Evolutionary conservation across 2,888 invertebrate genomes (phyloP), one percentile per base, ranked within the genome.

Genomic region (Venustoraphidia nigricollis): DNA sequence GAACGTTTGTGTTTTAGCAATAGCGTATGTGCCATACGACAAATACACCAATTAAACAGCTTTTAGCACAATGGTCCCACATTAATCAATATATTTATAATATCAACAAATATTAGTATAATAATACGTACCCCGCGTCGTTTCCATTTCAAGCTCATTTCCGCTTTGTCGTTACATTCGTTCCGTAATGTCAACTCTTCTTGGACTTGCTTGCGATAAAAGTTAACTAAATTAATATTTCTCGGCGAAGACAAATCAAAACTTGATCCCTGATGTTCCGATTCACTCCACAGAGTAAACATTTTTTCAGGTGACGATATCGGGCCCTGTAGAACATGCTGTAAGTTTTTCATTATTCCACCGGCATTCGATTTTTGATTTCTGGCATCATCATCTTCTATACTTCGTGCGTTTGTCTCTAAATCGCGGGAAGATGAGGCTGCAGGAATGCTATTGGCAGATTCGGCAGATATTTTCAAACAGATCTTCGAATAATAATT

Each of bases 251-350:
- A 27, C 27, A 44, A 36, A 9, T 44, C 3, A 5, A 8, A 8
- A 42, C 59, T 60, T 52, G 53, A 53, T 53, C 70, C 65, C 52
- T 14, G 9, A 2, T 39, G 9, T 39, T 10, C 66, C 1, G 85
- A 82, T 60, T 86, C 83, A 56, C 83, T 68, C 75, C 83, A 83
- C 36, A 82, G 62, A 34, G 79, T 77, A 59, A 84, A 79, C 1
- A 88, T 62, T 59, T 83, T 79, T 53, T 77, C 73, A 2, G 83
- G 75, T 47, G 82, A 59, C 1, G 74, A 69, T 36, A 73, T 62
- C 0, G 83, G 83, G 53, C 87, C 68, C 57, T 78, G 80, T 3
- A 87, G 72, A 38, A 73, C n/a, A n/a, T n/a, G n/a, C n/a, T n/a
- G n/a, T n/a, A n/a, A n/a, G n/a, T n/a, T n/a, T n/a, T n/a, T 72